phyloP scores from a whole-genome alignment of 2,888 invertebrate species.

The Yponomeuta evonymella region DNA sequence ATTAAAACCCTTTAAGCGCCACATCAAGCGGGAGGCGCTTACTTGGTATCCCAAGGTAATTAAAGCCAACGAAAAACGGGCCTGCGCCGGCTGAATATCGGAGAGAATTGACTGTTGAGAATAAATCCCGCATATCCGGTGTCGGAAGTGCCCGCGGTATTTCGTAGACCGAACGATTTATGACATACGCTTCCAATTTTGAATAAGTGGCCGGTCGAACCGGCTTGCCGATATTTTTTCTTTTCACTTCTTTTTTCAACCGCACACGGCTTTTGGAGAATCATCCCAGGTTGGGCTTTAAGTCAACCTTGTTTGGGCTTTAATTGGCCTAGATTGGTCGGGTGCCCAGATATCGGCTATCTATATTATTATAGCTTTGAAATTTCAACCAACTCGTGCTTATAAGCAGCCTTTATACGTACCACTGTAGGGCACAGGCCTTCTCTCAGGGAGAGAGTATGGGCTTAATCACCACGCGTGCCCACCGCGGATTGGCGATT shows the following conservation, averaged over 20 bases:
- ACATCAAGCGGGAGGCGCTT: not conserved
- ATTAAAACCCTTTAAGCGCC: not conserved
- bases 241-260: not conserved
- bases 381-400: no score
- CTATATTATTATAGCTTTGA: no score
- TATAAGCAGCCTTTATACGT: no score
- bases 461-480: no score
- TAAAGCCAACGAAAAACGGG: slow-evolving; percentile 19
- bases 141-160: slow-evolving; percentile 19
- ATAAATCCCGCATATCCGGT: slow-evolving; percentile 20
- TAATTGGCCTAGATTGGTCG: not conserved
- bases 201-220: not conserved
- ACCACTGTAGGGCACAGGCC: no score
- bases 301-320: not conserved
- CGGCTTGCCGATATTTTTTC: not conserved
- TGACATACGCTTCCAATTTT: not conserved
- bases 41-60: not conserved
- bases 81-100: slow-evolving; percentile 13
- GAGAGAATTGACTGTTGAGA: slow-evolving; percentile 18
- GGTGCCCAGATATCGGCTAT: not conserved
- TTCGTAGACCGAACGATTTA: not conserved
- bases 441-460: no score
- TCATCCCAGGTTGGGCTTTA: not conserved
- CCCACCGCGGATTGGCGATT: no score
- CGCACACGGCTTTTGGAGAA: not conserved